Evolutionary conservation across 2,113 vertebrate genomes (phyloP).

Genomic region (Datnioides undecimradiatus): DNA sequence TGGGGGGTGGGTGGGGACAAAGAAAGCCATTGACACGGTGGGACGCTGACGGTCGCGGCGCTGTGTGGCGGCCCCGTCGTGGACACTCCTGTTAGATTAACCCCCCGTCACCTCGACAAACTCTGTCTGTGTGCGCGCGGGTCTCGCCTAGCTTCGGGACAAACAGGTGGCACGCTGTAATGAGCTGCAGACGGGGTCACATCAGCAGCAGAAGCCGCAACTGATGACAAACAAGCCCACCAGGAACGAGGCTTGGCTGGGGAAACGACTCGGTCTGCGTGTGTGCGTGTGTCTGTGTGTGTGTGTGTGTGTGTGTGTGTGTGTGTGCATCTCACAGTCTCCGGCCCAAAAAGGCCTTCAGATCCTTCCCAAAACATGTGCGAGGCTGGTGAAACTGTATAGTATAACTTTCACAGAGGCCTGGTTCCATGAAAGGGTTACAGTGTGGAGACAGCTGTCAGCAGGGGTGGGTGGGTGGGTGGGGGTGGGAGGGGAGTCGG

Average conservation of each 20-base stretch:
- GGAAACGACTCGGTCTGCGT: conserved; percentile 16
- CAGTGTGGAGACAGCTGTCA: conserved; percentile 80
- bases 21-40: conserved; percentile 69
- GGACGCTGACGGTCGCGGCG: conserved; percentile 61
- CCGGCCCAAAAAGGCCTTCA: conserved; percentile 40
- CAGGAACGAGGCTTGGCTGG: conserved; percentile 57
- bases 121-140: conserved; percentile 55
- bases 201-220: conserved; percentile 75
- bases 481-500: conserved; percentile 1
- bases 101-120: conserved; percentile 69
- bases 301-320: too few relatives aligned
- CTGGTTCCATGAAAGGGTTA: conserved; percentile 70
- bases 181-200: conserved; percentile 81
- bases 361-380: conserved; percentile 54
- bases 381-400: conserved; percentile 54
- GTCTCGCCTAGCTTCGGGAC: conserved; percentile 74
- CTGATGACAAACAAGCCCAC: conserved; percentile 80
- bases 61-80: conserved; percentile 57
- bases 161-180: conserved; percentile 86
- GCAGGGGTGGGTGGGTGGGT: conserved; percentile 29
- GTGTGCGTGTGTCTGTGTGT: background rate
- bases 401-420: conserved; percentile 67
- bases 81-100: conserved; percentile 77
- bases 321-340: conserved; percentile 9
- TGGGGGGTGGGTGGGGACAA: too few relatives aligned